A percentile compares a stretch with the other conserved stretches of the same genome.
These are phyloP conservation scores for Popillia japonica DNA, from an alignment of 1,140 invertebrate species.

Conservation along the genomic window DNA sequence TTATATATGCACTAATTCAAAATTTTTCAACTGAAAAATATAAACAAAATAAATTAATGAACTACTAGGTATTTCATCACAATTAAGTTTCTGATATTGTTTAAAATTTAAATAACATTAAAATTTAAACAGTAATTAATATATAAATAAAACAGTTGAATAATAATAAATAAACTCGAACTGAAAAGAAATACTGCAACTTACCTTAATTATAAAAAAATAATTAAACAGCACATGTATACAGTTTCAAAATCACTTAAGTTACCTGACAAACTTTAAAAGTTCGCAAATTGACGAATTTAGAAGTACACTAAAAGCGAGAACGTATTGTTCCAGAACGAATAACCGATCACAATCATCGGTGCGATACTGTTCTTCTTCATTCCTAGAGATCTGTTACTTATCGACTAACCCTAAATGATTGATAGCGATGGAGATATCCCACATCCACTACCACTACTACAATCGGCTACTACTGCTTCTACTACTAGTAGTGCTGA, in stretches of 20 bases:
- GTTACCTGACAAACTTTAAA: background rate
- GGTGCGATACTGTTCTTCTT: background rate
- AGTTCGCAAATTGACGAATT: background rate
- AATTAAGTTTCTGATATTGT: too few relatives aligned
- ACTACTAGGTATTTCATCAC: too few relatives aligned
- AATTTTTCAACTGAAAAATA: too few relatives aligned
- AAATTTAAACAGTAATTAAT: too few relatives aligned
- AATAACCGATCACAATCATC: conserved; percentile 1
- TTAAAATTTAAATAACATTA: too few relatives aligned
- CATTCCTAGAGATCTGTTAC: background rate
- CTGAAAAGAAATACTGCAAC: background rate
- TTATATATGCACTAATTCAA: too few relatives aligned
- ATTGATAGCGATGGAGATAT: background rate
- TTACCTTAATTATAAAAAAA: conserved; percentile 1
- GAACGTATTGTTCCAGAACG: background rate
- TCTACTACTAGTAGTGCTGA: background rate
- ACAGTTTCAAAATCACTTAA: background rate
- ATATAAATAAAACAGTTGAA: too few relatives aligned
- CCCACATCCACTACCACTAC: background rate
- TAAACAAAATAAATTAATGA: too few relatives aligned
- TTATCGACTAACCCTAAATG: background rate
- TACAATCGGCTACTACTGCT: background rate
- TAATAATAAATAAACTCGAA: background rate
- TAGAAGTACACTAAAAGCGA: background rate
- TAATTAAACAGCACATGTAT: background rate